Base-by-base conservation (phyloP, 2,888 invertebrate species). In the Chymomyza amoena region DNA sequence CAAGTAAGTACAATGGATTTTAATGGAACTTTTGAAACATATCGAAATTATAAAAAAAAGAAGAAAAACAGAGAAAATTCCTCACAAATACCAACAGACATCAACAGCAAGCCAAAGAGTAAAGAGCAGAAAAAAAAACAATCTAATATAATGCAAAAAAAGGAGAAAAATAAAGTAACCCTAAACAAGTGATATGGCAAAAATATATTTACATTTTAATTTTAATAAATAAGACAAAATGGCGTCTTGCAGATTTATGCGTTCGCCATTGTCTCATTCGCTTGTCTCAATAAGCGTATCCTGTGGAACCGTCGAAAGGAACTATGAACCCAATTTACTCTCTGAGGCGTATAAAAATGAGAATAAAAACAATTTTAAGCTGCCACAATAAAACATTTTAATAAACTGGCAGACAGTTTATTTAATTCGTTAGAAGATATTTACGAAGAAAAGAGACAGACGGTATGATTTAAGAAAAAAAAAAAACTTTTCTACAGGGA, bases 221-320 rank as follows among this genome's bases (percentile, higher is more conserved):
- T 88, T 89, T 86, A 86, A 88, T 89, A 89, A 88, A 89, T 78
- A 89, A 89, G 78, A 78, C 75, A 80, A 85, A 86, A 81, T 83
- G 88, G 89, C 81, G 89, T 75, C 83, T 65, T 56, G 65, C 72
- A 85, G 88, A 83, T 78, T 88, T 83, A 88, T 87, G 45, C 6
- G 25, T 6, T 10, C 15, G 81, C 67, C 73, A 62, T 69, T 56
- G 68, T 64, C 73, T 79, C 13, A 13, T 45, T 45, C 39, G 39
- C 13, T 13, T 45, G 61, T 80, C 80, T 71, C 80, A 73, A 80
- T 83, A 81, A 81, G 66, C 66, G 72, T 63, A 88, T 56, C 70
- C 77, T 61, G 72, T 63, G 71, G 62, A 60, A 6, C 45, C 62
- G 50, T 52, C 56, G 64, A 18, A 25, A 1, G 18, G 25, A 20